Evolutionary conservation across 2,888 invertebrate genomes (phyloP).

Genomic region (Idaea aversata): DNA sequence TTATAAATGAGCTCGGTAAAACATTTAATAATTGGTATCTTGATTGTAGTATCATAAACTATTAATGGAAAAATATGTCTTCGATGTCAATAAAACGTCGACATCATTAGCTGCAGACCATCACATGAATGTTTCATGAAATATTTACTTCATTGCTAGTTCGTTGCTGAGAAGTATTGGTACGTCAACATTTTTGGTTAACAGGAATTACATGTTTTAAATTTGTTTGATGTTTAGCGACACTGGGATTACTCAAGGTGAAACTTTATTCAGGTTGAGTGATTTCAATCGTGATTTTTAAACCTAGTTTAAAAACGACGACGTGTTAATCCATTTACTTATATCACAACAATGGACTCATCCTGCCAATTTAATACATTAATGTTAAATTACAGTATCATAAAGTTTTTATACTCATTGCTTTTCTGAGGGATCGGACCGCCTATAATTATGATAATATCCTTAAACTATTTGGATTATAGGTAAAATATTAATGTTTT

Average conservation of each 20-base stretch:
- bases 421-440: constrained; percentile 60
- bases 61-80: constrained; percentile 72
- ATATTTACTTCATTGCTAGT: constrained; percentile 61
- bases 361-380: constrained; percentile 78
- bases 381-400: constrained; percentile 71
- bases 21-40: constrained; percentile 26
- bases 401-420: constrained; percentile 71
- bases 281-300: too few species aligned
- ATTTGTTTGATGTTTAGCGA: too few species aligned
- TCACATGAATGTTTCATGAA: constrained; percentile 78
- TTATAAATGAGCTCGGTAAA: constrained; percentile 17
- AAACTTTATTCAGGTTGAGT: too few species aligned
- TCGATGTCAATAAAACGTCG: constrained; percentile 69
- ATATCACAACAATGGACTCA: constrained; percentile 49
- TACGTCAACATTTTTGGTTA: too few species aligned
- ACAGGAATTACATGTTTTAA: too few species aligned
- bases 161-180: constrained; percentile 37
- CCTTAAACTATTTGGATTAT: constrained; percentile 74
- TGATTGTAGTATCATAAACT: constrained; percentile 53
- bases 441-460: constrained; percentile 72
- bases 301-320: not conserved
- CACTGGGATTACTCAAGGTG: too few species aligned
- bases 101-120: constrained; percentile 70
- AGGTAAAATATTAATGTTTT: constrained; percentile 50
- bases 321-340: constrained; percentile 58